Percentiles rank a stretch among this genome's conserved stretches.
These are phyloP conservation scores for Coelopa frigida DNA, from an alignment of 1,140 invertebrate genomes.

Conservation along the genomic window DNA sequence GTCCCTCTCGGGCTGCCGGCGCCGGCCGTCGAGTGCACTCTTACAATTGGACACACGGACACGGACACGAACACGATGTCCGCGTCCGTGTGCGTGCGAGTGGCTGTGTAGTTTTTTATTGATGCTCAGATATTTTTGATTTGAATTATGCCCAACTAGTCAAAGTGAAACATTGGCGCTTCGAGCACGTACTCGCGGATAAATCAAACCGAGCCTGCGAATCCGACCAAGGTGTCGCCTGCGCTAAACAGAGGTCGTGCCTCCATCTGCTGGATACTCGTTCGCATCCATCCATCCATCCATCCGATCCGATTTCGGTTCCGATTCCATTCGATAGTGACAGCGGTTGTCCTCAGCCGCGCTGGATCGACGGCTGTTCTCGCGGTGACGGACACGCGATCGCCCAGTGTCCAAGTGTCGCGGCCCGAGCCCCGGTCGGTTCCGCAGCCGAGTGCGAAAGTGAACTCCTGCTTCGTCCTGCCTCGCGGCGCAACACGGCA, in stretches of 20 bases:
- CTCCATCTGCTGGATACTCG: too few relatives aligned
- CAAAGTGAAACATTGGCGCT: constrained; percentile 46
- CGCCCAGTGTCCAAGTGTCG: too few relatives aligned
- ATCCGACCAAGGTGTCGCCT: constrained; percentile 1
- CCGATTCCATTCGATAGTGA: too few relatives aligned
- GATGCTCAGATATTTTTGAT: constrained; percentile 42
- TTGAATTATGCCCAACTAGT: constrained; percentile 46
- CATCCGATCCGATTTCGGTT: too few relatives aligned
- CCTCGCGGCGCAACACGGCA: too few relatives aligned
- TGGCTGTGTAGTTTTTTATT: constrained; percentile 35
- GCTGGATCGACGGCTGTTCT: too few relatives aligned
- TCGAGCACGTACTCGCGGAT: constrained; percentile 44
- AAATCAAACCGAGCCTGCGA: constrained; percentile 11
- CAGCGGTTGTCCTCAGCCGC: too few relatives aligned
- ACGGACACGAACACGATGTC: not conserved
- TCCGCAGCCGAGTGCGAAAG: too few relatives aligned
- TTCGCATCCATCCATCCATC: too few relatives aligned
- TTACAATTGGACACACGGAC: constrained; percentile 5
- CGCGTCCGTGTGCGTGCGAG: not conserved
- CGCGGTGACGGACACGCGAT: too few relatives aligned
- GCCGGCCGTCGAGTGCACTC: not conserved
- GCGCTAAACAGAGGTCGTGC: not conserved
- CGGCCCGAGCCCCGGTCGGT: too few relatives aligned
- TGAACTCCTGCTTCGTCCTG: too few relatives aligned
- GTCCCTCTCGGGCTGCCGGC: not conserved